Base-by-base conservation (phyloP, 2,888 invertebrate species). In the Mesorhabditis sp. region DNA sequence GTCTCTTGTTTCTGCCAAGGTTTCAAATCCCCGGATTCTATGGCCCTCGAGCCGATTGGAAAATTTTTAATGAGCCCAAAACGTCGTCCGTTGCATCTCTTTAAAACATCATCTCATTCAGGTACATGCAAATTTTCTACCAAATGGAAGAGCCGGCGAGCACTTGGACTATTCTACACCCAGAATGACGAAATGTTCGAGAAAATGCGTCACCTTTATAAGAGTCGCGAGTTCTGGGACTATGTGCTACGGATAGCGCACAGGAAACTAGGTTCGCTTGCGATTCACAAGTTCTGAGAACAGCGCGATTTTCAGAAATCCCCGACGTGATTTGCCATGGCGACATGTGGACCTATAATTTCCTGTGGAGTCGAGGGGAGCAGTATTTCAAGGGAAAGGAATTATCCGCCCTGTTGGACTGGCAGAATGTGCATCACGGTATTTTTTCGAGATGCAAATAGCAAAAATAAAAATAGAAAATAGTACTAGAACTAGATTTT, bases 321-420 rank as follows among this genome's bases (percentile, higher is more conserved):
- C 67, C 70, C n/a, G 74, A 76, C 61, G 74, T 74, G 50, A 69
- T 77, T 13, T 76, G 77, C 41, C 77, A 77, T 67, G 77, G 77
- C 6, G 77, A 77, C 65, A 69, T 77, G 10, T 77, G 77, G 77
- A 73, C 74, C 28, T 77, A 77, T 65, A 77, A 77, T 44, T 66
- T 77, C 7, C 67, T 77, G 71, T 77, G 77, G 77, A 28, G 28
- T 28, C 28, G 28, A 28, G 28, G 28, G 28, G 28, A 28, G 2
- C 62, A 72, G 5, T 66, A 71, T 41, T 66, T 44, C 41, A 13
- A 63, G 7, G 65, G 67, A 45, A 70, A 69, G 43, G 72, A 74
- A 66, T 62, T 77, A 15, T 74, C 76, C 10, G 71, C 76, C 5
- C 71, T 77, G 13, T 75, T 77, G 28, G 77, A 77, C 67, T 77